Conservation (phyloP, 2,797 vertebrate species). For the Benthosema pterotum region DNA sequence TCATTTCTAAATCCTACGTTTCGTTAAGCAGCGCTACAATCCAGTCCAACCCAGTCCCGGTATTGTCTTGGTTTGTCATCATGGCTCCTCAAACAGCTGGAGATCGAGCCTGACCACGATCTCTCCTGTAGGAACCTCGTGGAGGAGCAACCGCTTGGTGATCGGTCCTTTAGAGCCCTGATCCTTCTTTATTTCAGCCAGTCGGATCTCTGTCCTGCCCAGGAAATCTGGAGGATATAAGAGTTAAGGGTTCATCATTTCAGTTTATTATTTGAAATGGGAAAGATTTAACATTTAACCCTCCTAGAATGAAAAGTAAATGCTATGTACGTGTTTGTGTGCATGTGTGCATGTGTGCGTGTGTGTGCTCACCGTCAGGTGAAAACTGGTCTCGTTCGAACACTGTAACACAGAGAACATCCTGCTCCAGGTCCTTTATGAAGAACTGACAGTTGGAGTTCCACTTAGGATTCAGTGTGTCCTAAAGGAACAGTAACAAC, state of each 20-base stretch:
- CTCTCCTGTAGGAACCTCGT: conserved; percentile 98
- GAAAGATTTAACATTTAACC: no score
- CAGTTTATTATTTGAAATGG: no score
- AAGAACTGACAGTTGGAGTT: conserved; percentile 99
- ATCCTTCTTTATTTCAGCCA: conserved; percentile 98
- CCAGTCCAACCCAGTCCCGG: conserved; percentile 3
- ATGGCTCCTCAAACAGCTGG: conserved; percentile 95
- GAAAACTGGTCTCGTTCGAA: conserved; percentile 99
- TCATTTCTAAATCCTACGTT: conserved; percentile 60
- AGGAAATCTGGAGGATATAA: conserved; percentile 85
- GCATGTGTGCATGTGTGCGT: background rate
- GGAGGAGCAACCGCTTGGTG: conserved; percentile 94
- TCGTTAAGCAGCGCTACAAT: conserved; percentile 85
- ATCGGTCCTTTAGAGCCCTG: conserved; percentile 98
- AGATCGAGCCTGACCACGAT: conserved; percentile 97
- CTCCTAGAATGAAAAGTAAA: background rate
- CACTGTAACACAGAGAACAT: conserved; percentile 97
- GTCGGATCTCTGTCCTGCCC: conserved; percentile 96
- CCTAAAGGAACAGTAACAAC: conserved; percentile 64
- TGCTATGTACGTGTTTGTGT: background rate
- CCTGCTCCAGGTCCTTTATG: conserved; percentile 97
- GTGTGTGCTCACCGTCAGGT: conserved; percentile 84
- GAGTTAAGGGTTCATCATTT: no score
- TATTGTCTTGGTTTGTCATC: conserved; percentile 40
- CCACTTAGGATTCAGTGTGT: conserved; percentile 98